These are phyloP conservation scores for Sylvicola cinctus DNA, from an alignment of 2,888 invertebrate genomes.

Conservation along the genomic window DNA sequence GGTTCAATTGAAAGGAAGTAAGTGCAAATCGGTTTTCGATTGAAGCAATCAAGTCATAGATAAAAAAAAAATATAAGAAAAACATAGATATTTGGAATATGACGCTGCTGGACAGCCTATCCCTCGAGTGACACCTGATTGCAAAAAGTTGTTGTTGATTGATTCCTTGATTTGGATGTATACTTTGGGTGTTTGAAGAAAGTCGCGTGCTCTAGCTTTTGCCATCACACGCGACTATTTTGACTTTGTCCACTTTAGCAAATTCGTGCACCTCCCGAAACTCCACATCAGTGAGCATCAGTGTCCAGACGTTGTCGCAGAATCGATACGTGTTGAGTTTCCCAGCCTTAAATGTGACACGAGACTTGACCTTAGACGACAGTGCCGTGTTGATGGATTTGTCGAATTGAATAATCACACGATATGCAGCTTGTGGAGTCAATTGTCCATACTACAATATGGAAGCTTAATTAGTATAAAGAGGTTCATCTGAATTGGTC, in stretches of 20 bases:
- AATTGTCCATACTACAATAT: conserved; percentile 78
- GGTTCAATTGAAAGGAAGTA: too few species aligned
- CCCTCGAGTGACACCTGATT: neutral
- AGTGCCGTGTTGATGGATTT: conserved; percentile 89
- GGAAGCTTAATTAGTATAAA: conserved; percentile 5
- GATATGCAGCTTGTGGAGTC: conserved; percentile 77
- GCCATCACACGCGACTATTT: conserved; percentile 96
- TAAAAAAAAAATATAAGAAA: too few species aligned
- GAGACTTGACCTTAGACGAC: conserved; percentile 74
- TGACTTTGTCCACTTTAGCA: conserved; percentile 81
- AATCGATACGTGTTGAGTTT: conserved; percentile 79
- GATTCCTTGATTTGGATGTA: neutral
- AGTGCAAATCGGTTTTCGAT: too few species aligned
- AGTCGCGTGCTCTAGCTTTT: conserved; percentile 41
- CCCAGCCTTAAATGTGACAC: conserved; percentile 82
- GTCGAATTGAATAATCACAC: conserved; percentile 90
- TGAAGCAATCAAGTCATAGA: too few species aligned
- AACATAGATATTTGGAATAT: too few species aligned
- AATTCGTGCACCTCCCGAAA: conserved; percentile 89
- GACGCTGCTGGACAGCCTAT: too few species aligned
- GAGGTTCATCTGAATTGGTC: conserved; percentile 1
- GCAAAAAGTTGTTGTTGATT: neutral
- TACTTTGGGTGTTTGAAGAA: neutral
- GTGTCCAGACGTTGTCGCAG: conserved; percentile 99
- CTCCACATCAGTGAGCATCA: conserved; percentile 95